Evolutionary conservation across 2,797 vertebrate genomes (phyloP).

Genomic region (Alfaro cultratus): DNA sequence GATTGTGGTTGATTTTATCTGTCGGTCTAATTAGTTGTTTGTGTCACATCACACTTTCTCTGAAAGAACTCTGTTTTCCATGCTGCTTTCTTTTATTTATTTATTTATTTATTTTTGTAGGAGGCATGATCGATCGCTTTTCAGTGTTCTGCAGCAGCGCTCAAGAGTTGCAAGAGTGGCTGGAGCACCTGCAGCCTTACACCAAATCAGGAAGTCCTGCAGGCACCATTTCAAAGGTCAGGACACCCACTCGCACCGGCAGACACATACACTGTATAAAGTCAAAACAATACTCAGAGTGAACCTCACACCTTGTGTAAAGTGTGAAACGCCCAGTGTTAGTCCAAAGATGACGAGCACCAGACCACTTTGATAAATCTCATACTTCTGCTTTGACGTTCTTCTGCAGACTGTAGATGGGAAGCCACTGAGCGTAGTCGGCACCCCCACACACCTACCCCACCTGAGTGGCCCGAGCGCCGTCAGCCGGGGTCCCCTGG

Average conservation of each 20-base stretch:
- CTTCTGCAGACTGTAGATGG: slow-evolving; percentile 68
- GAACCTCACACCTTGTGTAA: background rate
- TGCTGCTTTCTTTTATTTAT: background rate
- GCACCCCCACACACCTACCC: slow-evolving; percentile 74
- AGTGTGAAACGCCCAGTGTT: slow-evolving; percentile 43
- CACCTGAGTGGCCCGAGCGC: slow-evolving; percentile 84
- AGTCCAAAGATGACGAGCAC: background rate
- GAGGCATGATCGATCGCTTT: slow-evolving; percentile 83
- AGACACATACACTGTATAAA: background rate
- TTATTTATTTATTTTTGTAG: too few relatives aligned
- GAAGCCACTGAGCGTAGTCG: slow-evolving; percentile 69
- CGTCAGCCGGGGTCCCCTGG: slow-evolving; percentile 88
- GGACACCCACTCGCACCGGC: background rate
- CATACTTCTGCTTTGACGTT: background rate
- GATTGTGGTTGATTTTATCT: background rate
- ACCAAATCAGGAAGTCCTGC: slow-evolving; percentile 88
- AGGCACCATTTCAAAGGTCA: slow-evolving; percentile 84
- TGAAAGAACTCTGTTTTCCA: background rate
- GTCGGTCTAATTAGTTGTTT: background rate
- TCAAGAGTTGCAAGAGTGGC: slow-evolving; percentile 94
- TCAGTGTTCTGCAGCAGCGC: slow-evolving; percentile 87
- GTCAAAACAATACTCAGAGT: slow-evolving; percentile 42
- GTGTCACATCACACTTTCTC: background rate
- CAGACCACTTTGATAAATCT: background rate
- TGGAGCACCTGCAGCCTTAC: slow-evolving; percentile 89